phyloP scores from a whole-genome alignment of 2,888 invertebrate genomes.

The Leucozona laternaria region DNA sequence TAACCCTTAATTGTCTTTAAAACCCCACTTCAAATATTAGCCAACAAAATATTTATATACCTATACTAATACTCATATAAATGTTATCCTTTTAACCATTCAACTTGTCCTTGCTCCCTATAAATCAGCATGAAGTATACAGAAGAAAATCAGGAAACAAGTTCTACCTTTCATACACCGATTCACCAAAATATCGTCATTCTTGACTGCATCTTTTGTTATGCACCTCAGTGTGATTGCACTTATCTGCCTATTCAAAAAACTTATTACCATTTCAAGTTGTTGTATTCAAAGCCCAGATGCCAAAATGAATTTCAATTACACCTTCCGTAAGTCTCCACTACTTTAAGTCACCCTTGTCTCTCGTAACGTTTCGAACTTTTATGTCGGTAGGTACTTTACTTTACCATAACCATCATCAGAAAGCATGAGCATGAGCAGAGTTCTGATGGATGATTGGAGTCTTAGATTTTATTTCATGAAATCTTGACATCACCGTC shows the following conservation, averaged over 20 bases:
- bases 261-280: constrained; percentile 70
- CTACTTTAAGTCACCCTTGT: not conserved
- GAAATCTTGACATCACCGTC: constrained; percentile 37
- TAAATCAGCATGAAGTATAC: not conserved
- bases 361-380: not conserved
- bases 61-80: too few species aligned
- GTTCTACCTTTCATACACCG: not conserved
- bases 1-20: not conserved
- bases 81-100: not conserved
- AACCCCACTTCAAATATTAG: not conserved
- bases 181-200: constrained; percentile 42
- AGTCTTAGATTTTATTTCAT: constrained; percentile 53
- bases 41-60: too few species aligned
- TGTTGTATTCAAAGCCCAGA: constrained; percentile 63
- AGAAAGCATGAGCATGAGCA: constrained; percentile 1
- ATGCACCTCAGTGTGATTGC: constrained; percentile 64
- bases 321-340: constrained; percentile 24
- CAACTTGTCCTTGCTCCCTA: not conserved
- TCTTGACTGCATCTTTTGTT: constrained; percentile 60
- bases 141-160: not conserved
- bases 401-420: constrained; percentile 24
- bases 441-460: constrained; percentile 30
- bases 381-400: not conserved
- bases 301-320: constrained; percentile 74
- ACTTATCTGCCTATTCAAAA: constrained; percentile 70